These are phyloP conservation scores for Pseudococcus jackbeardsleyi DNA, from an alignment of 2,888 invertebrate genomes.

Conservation along the genomic window DNA sequence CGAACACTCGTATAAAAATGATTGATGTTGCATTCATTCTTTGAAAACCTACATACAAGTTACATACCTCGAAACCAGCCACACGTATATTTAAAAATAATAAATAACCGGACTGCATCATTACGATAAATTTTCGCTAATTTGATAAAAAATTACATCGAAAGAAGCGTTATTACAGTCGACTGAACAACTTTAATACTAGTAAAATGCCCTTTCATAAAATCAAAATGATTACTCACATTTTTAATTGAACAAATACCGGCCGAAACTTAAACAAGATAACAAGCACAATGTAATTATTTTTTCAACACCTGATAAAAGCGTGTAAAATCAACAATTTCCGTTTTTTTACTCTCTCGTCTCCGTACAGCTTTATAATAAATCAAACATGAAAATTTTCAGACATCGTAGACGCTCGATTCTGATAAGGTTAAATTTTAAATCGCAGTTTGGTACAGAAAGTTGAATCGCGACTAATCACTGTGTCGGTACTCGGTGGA, in stretches of 20 bases:
- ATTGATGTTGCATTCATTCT: not conserved
- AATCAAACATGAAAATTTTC: constrained; percentile 15
- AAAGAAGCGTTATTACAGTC: constrained; percentile 38
- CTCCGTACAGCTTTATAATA: not conserved
- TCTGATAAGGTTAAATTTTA: not conserved
- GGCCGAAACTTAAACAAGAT: constrained; percentile 48
- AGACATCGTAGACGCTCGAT: not conserved
- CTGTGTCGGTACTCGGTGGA: constrained; percentile 35
- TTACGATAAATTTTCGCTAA: constrained; percentile 42
- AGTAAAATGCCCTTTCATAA: constrained; percentile 3
- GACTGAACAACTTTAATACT: constrained; percentile 25
- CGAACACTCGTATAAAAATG: not conserved
- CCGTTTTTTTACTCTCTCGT: not conserved
- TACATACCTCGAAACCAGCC: constrained; percentile 40
- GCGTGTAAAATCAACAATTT: constrained; percentile 36
- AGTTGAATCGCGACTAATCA: constrained; percentile 16
- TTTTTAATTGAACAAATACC: constrained; percentile 42
- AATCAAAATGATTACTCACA: constrained; percentile 46
- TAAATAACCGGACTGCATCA: constrained; percentile 16
- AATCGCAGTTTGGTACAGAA: constrained; percentile 31
- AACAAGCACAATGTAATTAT: constrained; percentile 43
- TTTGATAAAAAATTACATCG: constrained; percentile 24
- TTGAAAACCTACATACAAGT: not conserved
- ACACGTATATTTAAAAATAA: constrained; percentile 11
- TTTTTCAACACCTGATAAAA: constrained; percentile 49